These are phyloP conservation scores for Phortica okadai DNA, from an alignment of 2,888 invertebrate genomes.

Conservation along the genomic window DNA sequence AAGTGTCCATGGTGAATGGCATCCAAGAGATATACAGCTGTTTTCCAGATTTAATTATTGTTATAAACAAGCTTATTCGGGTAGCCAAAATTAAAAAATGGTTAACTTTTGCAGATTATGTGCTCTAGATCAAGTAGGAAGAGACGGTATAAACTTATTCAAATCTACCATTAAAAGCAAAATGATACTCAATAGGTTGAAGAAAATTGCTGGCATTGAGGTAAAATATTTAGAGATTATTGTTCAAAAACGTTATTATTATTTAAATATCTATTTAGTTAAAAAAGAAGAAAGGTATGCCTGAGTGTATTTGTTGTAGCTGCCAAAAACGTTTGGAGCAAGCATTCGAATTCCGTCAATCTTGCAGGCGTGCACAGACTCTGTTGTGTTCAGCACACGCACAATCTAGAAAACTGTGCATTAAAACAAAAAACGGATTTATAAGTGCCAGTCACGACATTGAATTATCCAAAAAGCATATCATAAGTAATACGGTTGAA, in stretches of 20 bases:
- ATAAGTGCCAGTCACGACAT: no score
- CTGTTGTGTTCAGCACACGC: no score
- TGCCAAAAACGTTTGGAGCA: constrained; percentile 6
- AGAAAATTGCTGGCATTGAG: constrained; percentile 9
- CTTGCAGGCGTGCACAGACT: not conserved
- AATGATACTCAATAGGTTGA: constrained; percentile 4
- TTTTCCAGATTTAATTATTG: no score
- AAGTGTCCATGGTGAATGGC: no score
- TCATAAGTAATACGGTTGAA: no score
- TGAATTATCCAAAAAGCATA: no score
- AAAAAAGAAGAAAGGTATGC: constrained; percentile 9
- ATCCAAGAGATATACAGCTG: no score
- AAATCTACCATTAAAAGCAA: not conserved
- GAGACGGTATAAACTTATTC: not conserved
- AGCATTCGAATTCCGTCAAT: constrained; percentile 6
- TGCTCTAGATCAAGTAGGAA: not conserved
- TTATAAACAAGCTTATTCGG: not conserved
- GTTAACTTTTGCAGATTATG: constrained; percentile 11
- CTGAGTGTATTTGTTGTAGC: not conserved
- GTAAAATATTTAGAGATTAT: not conserved
- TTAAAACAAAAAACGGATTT: no score
- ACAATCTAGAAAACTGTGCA: no score
- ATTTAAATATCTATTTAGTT: constrained; percentile 3
- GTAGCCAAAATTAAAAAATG: not conserved
- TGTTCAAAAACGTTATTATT: not conserved